Percentiles rank a stretch among this genome's conserved stretches.
These are phyloP conservation scores for Chelon labrosus DNA, from an alignment of 2,797 vertebrate genomes.

Conservation along the genomic window DNA sequence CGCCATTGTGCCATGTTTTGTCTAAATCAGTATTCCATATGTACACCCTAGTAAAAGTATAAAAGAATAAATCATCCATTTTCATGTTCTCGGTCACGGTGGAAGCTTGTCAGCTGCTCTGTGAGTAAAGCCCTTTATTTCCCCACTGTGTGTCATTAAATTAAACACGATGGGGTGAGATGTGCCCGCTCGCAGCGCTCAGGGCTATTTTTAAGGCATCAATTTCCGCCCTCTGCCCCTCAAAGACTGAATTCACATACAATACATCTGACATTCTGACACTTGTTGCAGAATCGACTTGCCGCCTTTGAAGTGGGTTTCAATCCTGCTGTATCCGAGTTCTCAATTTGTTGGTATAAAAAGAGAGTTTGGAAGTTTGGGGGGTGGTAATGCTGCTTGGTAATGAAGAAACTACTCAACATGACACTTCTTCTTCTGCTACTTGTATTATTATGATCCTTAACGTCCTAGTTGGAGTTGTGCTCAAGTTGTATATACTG, in stretches of 20 bases:
- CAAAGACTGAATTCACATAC: slow-evolving; percentile 35
- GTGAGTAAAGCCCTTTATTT: slow-evolving; percentile 38
- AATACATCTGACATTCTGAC: slow-evolving; percentile 35
- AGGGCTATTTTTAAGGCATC: slow-evolving; percentile 45
- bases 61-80: slow-evolving; percentile 37
- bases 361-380: background rate
- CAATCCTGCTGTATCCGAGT: slow-evolving; percentile 10
- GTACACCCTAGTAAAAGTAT: slow-evolving; percentile 47
- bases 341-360: slow-evolving; percentile 3
- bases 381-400: slow-evolving; percentile 5
- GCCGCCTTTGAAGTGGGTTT: slow-evolving; percentile 5
- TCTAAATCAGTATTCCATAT: slow-evolving; percentile 49
- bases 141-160: slow-evolving; percentile 38
- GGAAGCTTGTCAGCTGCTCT: slow-evolving; percentile 25
- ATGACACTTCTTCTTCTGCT: too few relatives aligned
- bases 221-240: slow-evolving; percentile 19
- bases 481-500: too few relatives aligned
- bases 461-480: background rate
- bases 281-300: slow-evolving; percentile 34
- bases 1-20: slow-evolving; percentile 39
- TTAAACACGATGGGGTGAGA: slow-evolving; percentile 44
- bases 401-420: background rate
- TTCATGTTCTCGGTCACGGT: slow-evolving; percentile 19
- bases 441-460: background rate
- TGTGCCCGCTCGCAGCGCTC: slow-evolving; percentile 28